Base-by-base conservation (phyloP, 2,888 invertebrate genomes). In the Amiota mariae region DNA sequence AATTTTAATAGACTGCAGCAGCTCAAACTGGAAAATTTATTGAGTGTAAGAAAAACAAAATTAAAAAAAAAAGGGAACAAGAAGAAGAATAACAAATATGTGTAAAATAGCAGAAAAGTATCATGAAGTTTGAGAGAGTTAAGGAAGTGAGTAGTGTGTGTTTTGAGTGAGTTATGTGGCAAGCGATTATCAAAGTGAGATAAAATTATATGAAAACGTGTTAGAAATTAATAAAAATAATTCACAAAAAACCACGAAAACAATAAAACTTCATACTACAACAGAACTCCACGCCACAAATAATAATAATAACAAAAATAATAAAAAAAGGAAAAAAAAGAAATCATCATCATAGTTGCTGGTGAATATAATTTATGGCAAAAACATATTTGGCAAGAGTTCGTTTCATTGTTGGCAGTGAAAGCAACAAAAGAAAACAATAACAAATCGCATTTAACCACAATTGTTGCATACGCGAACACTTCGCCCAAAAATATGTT, bases 161-260 rank as follows among this genome's bases (percentile, higher is more conserved):
- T 15, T 78, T 82, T 80, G 75, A 75, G 77, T 82, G 80, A 81
- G 80, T 78, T 80, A 82, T 85, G 80, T 81, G 82, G 74, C 76
- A 57, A 72, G 74, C 79, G 84, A 85, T 85, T 82, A 84, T 80
- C 84, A 80, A 82, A 82, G 78, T 78, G 81, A 77, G 85, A 85
- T 85, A 82, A 81, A 80, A 83, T 63, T 78, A 80, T 78, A 75
- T 68, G 72, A 36, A 15, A 46, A 59, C 66, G 20, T 75, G 48
- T 47, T 51, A 56, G 59, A 46, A n/a, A 47, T 36, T 51, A 10
- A 73, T 67, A 48, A 48, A 54, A n/a, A 59, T 46, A 49, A 24
- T 24, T 24, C 24, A 24, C 24, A 1, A 24, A 24, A 24, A 24
- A 24, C 24, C 24, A 24, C 24, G 24, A 24, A 36, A 36, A 36